A percentile compares a stretch with the other conserved stretches of the same genome.
These are phyloP conservation scores for Tylochromis polylepis DNA, from an alignment of 2,113 vertebrate species.

Conservation along the genomic window DNA sequence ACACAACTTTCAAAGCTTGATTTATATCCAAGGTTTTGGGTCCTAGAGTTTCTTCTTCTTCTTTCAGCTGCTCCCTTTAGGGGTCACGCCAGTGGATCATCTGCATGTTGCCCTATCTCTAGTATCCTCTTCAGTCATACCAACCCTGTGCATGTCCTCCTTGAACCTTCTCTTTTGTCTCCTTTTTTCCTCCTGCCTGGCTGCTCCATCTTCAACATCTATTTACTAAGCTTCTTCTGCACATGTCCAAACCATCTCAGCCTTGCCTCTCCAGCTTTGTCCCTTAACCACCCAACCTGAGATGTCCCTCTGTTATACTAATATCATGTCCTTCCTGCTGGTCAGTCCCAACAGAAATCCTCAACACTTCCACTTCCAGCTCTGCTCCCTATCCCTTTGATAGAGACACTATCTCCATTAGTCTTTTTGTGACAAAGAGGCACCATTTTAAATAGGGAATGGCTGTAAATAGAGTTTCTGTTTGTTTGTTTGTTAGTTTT, in stretches of 20 bases:
- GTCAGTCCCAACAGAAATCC: not conserved
- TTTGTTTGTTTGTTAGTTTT: rapidly evolving
- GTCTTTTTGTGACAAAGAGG: not conserved
- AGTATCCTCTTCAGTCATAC: not conserved
- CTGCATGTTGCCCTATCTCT: rapidly evolving
- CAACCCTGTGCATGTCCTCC: not conserved
- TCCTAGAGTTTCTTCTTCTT: not conserved
- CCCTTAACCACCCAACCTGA: not conserved
- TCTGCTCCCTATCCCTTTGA: not conserved
- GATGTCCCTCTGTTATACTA: not conserved
- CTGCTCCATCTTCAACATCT: not conserved
- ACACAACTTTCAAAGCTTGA: not conserved
- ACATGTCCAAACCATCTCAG: not conserved
- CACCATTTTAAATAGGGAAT: not conserved
- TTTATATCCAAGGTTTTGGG: not conserved
- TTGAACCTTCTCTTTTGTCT: not conserved
- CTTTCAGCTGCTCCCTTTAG: not conserved
- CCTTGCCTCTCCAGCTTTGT: not conserved
- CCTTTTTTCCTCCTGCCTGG: not conserved
- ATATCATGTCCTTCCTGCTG: not conserved
- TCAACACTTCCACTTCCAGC: not conserved
- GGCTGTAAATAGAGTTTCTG: not conserved
- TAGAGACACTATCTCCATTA: not conserved
- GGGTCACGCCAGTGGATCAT: not conserved
- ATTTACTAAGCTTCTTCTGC: rapidly evolving